Base-by-base conservation (phyloP, 2,113 vertebrate genomes). In the Propithecus coquereli region DNA sequence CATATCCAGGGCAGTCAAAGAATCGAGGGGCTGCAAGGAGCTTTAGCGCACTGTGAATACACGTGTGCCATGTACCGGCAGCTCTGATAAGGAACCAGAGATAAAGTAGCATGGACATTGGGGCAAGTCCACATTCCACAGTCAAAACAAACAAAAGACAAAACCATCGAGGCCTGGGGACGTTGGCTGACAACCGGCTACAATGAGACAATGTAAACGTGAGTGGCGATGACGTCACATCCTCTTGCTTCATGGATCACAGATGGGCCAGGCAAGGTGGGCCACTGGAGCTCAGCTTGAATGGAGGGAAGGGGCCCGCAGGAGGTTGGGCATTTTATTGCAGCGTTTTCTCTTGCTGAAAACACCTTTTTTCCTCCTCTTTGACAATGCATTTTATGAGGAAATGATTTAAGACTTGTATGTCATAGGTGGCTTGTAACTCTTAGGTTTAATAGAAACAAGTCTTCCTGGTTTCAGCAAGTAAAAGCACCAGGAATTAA, bases 361-460 rank as follows among this genome's bases (percentile, higher is more conserved):
- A 95, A 61, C 3, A 8, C 13, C 9, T 18, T 32, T 52, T 45
- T 5, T 1, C 27, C 47, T 93, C 30, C 66, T 79, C 77, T 76
- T 30, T 47, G 71, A 63, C 6, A 66, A 57, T 34, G 32, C 0
- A 0, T 88, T 85, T 92, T 40, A 66, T 57, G 4, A 96, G 81
- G 82, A 89, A 91, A 93, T 92, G 87, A 98, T 87, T 95, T 59
- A 59, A 61, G 52, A 87, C 61, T n/a, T 32, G 3, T 22, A 71
- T 90, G 59, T 94, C 43, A 76, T 4, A 50, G 79, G 34, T 81
- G 85, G 90, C 74, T 98, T 95, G 88, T 40, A 18, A 40, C 79
- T 98, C 87, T 87, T 32, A 50, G 32, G 20, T 70, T 95, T 88
- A 66, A 77, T 0, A 43, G 61, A 94, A 85, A 90, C 81, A 0